Percentiles rank a stretch among this genome's conserved stretches.
These are phyloP conservation scores for Carterocephalus palaemon DNA, from an alignment of 2,888 invertebrate species.

Conservation along the genomic window DNA sequence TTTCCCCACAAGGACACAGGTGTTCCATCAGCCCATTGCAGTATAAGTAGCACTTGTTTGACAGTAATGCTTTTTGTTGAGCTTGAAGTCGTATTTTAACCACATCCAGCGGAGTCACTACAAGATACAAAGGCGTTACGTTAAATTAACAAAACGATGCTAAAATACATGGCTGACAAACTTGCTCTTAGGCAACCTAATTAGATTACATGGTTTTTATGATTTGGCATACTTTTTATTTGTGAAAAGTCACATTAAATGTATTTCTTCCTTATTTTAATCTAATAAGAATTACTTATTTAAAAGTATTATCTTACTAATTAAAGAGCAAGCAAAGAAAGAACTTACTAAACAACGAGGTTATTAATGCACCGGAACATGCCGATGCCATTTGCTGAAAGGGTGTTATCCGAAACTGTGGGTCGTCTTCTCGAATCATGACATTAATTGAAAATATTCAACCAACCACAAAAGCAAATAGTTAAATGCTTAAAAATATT, in stretches of 20 bases:
- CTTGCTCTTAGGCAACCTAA: too few species aligned
- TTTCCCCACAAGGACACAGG: conserved; percentile 87
- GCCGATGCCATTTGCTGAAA: conserved; percentile 91
- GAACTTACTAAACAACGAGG: conserved; percentile 89
- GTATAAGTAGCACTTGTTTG: conserved; percentile 95
- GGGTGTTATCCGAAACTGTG: conserved; percentile 86
- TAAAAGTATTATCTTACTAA: conserved; percentile 10
- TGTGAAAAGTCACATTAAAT: too few species aligned
- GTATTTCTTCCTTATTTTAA: too few species aligned
- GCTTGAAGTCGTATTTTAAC: conserved; percentile 98
- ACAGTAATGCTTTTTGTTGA: conserved; percentile 90
- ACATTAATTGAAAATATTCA: conserved; percentile 29
- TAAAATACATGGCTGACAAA: too few species aligned
- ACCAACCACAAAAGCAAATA: conserved; percentile 12
- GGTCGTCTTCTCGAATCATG: conserved; percentile 83
- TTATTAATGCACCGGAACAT: conserved; percentile 92
- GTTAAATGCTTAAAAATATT: conserved; percentile 20
- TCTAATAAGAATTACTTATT: neutral
- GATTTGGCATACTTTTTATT: too few species aligned
- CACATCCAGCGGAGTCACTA: conserved; percentile 99
- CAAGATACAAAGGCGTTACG: too few species aligned
- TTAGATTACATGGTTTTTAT: too few species aligned
- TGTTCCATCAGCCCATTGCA: conserved; percentile 99
- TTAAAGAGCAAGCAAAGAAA: too few species aligned
- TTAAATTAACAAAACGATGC: conserved; percentile 6